Percentiles rank a stretch among this genome's conserved stretches.
Conservation (phyloP, 1,140 invertebrate genomes). For the Drosophila repleta region DNA sequence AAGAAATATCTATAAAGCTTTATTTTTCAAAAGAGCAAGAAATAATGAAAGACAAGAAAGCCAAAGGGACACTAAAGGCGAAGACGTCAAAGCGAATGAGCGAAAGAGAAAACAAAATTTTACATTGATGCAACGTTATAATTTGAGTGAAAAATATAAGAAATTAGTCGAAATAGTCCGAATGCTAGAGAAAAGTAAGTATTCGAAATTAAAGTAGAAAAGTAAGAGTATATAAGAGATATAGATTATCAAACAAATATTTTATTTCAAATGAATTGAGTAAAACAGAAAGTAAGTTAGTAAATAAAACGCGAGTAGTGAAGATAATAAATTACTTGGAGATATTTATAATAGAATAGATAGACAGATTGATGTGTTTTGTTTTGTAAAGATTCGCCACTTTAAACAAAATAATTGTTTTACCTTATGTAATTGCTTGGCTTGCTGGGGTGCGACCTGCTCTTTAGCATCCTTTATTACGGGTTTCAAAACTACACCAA, state of each 20-base stretch:
- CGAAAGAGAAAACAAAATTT: background rate
- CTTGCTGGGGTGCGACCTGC: conserved; percentile 82
- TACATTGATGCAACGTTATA: too few relatives aligned
- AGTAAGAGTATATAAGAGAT: too few relatives aligned
- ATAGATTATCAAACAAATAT: background rate
- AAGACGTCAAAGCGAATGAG: too few relatives aligned
- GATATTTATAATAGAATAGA: background rate
- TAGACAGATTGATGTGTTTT: background rate
- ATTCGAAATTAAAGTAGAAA: too few relatives aligned
- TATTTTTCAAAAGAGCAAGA: too few relatives aligned
- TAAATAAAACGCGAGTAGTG: too few relatives aligned
- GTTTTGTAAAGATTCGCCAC: background rate
- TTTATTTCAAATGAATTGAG: background rate
- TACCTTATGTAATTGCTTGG: conserved; percentile 84
- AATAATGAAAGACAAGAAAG: too few relatives aligned
- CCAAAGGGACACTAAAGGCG: too few relatives aligned
- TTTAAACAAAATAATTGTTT: conserved; percentile 8
- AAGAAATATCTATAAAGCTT: too few relatives aligned
- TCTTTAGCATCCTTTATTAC: conserved; percentile 85
- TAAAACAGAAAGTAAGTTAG: background rate
- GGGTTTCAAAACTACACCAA: conserved; percentile 87
- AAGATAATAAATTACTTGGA: too few relatives aligned
- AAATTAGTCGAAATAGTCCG: background rate
- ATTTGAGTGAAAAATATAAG: background rate
- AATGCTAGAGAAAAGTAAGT: background rate